phyloP scores from a whole-genome alignment of 2,888 invertebrate species.

The Troilus luridus region DNA sequence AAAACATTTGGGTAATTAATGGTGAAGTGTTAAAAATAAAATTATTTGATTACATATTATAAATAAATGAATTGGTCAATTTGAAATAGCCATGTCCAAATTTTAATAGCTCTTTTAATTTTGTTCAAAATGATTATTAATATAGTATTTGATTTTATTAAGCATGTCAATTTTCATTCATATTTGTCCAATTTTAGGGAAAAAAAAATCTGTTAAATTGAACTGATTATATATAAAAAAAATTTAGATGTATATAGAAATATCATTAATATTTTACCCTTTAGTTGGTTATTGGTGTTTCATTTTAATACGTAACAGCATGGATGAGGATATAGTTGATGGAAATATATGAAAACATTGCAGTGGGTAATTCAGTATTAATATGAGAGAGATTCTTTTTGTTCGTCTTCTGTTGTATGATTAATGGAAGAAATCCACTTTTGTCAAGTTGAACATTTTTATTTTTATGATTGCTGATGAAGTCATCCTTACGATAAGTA shows the following conservation, averaged over 20 bases:
- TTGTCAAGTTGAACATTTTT: neutral
- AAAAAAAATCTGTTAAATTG: neutral
- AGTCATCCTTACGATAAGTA: conserved; percentile 1
- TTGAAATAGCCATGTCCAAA: too few relatives aligned
- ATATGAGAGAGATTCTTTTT: neutral
- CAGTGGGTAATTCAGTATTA: neutral
- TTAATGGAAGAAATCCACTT: neutral
- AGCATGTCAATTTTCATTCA: neutral
- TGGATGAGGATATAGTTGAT: neutral
- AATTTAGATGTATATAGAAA: neutral
- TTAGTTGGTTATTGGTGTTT: neutral
- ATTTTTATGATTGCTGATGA: neutral
- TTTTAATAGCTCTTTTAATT: too few relatives aligned
- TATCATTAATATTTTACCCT: neutral
- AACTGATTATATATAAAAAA: neutral
- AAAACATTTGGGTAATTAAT: too few relatives aligned
- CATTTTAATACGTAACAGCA: neutral
- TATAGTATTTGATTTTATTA: neutral
- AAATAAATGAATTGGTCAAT: too few relatives aligned
- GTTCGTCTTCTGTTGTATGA: neutral
- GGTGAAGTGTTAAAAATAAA: too few relatives aligned
- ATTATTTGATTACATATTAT: too few relatives aligned
- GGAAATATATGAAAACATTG: neutral
- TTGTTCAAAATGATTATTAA: neutral
- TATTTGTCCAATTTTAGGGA: neutral